These are phyloP conservation scores for Haemorhous mexicanus DNA, from an alignment of 2,113 vertebrate genomes.

Conservation along the genomic window DNA sequence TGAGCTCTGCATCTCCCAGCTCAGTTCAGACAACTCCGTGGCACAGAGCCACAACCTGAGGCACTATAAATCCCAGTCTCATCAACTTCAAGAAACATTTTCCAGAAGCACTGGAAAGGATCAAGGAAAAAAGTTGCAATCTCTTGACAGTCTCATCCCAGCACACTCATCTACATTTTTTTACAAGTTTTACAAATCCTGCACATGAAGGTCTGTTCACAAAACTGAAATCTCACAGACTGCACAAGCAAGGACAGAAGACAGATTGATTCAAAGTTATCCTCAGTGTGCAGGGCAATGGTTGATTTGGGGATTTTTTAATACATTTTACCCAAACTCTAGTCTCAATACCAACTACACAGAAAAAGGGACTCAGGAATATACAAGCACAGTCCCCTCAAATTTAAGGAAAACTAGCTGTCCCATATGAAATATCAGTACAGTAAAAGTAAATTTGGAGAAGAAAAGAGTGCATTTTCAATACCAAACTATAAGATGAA, in stretches of 20 bases:
- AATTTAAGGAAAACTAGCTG: not conserved
- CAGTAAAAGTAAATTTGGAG: not conserved
- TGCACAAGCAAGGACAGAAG: not conserved
- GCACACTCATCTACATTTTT: not conserved
- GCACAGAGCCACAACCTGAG: slow-evolving; percentile 53
- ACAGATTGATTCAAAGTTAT: not conserved
- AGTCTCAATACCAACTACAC: not conserved
- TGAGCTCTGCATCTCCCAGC: slow-evolving; percentile 22
- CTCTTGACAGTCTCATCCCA: slow-evolving; percentile 11
- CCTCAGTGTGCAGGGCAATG: not conserved
- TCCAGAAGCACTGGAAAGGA: slow-evolving; percentile 38
- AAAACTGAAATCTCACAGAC: not conserved
- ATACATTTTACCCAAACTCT: not conserved
- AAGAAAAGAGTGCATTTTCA: not conserved
- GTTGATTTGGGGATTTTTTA: not conserved
- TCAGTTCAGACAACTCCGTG: slow-evolving; percentile 16
- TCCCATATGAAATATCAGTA: not conserved
- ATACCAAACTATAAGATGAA: not conserved
- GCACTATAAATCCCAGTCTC: slow-evolving; percentile 28
- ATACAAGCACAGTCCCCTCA: not conserved
- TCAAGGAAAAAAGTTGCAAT: not conserved
- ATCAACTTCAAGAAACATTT: slow-evolving; percentile 21
- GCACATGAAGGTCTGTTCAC: not conserved
- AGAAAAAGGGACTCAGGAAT: not conserved
- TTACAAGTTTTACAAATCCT: not conserved